Conservation (phyloP, 2,888 invertebrate genomes). For the Gymnocheta viridis region DNA sequence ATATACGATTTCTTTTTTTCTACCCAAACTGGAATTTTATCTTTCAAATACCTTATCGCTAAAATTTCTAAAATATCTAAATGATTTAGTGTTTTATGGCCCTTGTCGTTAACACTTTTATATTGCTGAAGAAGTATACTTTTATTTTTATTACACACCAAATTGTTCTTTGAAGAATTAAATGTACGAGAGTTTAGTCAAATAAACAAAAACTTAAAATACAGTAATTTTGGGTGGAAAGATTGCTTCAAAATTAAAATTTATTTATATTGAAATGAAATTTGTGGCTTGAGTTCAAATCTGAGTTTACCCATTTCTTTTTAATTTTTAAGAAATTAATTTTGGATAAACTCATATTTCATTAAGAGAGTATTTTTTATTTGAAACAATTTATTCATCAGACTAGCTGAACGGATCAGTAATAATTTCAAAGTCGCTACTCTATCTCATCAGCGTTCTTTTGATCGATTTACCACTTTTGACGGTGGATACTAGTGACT, state of each 20-base stretch:
- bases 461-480: no score
- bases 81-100: conserved; percentile 56
- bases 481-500: no score
- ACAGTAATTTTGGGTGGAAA: not conserved
- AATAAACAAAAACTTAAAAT: not conserved
- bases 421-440: no score
- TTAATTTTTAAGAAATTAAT: no score
- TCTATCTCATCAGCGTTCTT: no score
- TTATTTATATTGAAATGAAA: no score
- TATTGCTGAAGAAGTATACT: not conserved
- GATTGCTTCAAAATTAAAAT: not conserved
- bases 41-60: conserved; percentile 44
- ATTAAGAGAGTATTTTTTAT: no score
- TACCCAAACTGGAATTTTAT: conserved; percentile 47
- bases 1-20: conserved; percentile 23
- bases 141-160: not conserved
- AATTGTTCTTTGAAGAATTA: not conserved
- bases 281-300: no score
- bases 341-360: no score
- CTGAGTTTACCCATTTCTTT: no score
- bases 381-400: no score
- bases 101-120: conserved; percentile 47
- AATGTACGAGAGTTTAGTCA: not conserved
- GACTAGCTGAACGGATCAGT: no score
- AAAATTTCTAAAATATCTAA: conserved; percentile 46